A percentile compares a stretch with the other conserved stretches of the same genome.
phyloP scores from a whole-genome alignment of 2,888 invertebrate genomes.

The Orthosia gracilis region DNA sequence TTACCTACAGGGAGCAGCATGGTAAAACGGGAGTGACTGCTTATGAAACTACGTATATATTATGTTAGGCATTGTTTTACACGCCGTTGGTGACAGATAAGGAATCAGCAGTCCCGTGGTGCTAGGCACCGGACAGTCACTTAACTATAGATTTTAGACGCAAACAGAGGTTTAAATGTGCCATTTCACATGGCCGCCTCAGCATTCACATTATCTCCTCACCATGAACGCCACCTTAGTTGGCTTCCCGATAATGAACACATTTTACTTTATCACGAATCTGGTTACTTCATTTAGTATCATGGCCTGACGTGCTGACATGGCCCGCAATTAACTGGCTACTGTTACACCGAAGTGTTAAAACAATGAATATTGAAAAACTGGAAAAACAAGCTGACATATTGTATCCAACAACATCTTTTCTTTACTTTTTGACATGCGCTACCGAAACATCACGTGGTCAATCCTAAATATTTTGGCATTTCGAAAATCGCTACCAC shows the following conservation, averaged over 20 bases:
- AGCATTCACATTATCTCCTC: neutral
- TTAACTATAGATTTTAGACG: neutral
- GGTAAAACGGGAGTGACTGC: too few species aligned
- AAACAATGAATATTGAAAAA: too few species aligned
- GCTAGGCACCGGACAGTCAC: neutral
- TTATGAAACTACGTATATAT: too few species aligned
- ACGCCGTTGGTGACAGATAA: too few species aligned
- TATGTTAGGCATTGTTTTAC: too few species aligned
- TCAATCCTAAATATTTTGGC: too few species aligned
- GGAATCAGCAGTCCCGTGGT: too few species aligned
- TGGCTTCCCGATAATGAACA: slow-evolving; percentile 56
- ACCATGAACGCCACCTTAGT: neutral
- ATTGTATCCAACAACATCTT: too few species aligned
- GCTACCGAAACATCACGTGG: too few species aligned
- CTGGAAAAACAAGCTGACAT: neutral
- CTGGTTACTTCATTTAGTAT: slow-evolving; percentile 65
- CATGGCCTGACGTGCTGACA: slow-evolving; percentile 62
- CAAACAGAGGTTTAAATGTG: neutral
- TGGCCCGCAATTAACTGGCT: slow-evolving; percentile 68
- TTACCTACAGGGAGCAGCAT: too few species aligned
- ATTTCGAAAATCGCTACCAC: too few species aligned
- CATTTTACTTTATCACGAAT: slow-evolving; percentile 78
- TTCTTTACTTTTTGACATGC: too few species aligned
- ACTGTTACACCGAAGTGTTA: slow-evolving; percentile 54
- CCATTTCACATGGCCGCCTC: neutral